These are phyloP conservation scores for Drosophila sechellia DNA, from an alignment of 1,140 invertebrate species.

Conservation along the genomic window DNA sequence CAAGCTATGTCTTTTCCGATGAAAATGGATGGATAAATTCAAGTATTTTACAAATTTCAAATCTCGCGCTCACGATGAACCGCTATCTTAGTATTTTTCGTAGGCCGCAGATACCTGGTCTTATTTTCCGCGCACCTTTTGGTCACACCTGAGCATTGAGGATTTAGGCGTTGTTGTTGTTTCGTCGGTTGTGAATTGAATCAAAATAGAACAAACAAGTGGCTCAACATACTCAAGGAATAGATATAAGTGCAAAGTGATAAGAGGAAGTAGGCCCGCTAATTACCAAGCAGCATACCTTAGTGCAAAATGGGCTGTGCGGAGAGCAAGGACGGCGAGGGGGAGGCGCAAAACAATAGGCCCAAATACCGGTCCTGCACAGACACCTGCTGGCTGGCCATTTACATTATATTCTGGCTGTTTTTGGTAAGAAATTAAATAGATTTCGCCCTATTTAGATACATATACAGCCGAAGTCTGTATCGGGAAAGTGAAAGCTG, in stretches of 20 bases:
- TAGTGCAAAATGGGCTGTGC: constrained; percentile 77
- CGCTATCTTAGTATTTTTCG: not conserved
- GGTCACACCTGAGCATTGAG: constrained; percentile 14
- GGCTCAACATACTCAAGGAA: constrained; percentile 38
- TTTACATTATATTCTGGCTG: constrained; percentile 94
- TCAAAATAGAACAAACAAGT: constrained; percentile 52
- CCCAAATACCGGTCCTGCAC: constrained; percentile 89
- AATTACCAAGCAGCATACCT: constrained; percentile 6
- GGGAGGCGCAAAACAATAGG: constrained; percentile 60
- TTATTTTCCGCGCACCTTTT: constrained; percentile 6
- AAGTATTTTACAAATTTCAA: not conserved
- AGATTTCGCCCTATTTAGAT: not conserved
- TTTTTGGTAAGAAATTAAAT: constrained; percentile 90
- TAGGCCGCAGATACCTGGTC: not conserved
- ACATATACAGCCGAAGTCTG: not conserved
- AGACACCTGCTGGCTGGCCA: constrained; percentile 92
- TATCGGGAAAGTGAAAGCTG: constrained; percentile 61
- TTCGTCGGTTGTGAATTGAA: constrained; percentile 65
- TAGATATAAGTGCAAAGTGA: constrained; percentile 11
- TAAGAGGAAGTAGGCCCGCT: constrained; percentile 9
- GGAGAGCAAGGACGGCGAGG: constrained; percentile 77
- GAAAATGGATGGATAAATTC: not conserved
- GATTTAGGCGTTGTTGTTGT: constrained; percentile 44
- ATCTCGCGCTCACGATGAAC: not conserved
- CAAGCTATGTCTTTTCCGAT: not conserved